These are phyloP conservation scores for Cotesia vestalis DNA, from an alignment of 1,140 invertebrate genomes.

Conservation along the genomic window DNA sequence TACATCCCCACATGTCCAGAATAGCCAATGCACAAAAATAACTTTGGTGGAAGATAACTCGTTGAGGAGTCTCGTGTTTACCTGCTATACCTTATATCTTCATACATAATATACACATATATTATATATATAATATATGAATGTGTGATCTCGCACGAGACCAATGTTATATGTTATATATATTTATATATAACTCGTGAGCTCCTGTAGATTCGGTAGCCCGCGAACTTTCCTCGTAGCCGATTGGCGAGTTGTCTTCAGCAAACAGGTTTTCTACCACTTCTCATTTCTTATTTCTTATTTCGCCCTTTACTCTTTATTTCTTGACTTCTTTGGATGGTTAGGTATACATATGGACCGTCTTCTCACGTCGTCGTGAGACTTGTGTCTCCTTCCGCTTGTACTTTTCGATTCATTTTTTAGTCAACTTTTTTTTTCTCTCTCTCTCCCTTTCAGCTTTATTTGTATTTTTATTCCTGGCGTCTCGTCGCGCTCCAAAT, in stretches of 20 bases:
- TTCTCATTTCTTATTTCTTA: background rate
- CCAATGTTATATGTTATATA: background rate
- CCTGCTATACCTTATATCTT: constrained; percentile 3
- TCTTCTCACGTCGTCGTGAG: constrained; percentile 13
- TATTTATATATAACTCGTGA: constrained; percentile 21
- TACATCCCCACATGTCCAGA: background rate
- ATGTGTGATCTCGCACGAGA: too few species aligned
- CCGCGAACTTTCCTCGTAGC: constrained; percentile 30
- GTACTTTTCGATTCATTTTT: constrained; percentile 23
- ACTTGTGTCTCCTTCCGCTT: constrained; percentile 29
- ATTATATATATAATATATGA: too few species aligned
- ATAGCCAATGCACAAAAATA: background rate
- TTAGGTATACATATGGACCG: background rate
- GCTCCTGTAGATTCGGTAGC: constrained; percentile 38
- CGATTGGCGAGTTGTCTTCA: constrained; percentile 39
- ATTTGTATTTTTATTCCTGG: background rate
- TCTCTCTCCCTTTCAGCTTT: too few species aligned
- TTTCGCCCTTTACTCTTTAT: too few species aligned
- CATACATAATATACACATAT: background rate
- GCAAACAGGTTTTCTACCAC: constrained; percentile 40
- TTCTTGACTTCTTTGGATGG: too few species aligned
- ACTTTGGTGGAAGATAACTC: background rate
- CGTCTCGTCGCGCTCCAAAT: constrained; percentile 40
- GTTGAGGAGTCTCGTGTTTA: constrained; percentile 9
- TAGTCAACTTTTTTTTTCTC: constrained; percentile 5